Conservation (phyloP, 2,888 invertebrate species). For the Proisotoma minuta region DNA sequence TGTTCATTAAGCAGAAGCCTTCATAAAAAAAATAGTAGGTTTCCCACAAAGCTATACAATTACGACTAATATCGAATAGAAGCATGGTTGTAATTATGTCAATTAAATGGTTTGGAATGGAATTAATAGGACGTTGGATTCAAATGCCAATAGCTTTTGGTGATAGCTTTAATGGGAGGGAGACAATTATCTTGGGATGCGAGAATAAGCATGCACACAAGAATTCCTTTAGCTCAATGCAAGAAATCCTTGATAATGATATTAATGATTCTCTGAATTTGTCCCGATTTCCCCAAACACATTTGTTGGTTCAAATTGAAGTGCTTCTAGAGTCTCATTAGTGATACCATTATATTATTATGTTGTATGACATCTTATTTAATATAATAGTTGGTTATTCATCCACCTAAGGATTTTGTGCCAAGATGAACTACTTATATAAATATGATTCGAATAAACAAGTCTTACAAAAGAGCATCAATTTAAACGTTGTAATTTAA, state of each 20-base stretch:
- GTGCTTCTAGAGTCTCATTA: background rate
- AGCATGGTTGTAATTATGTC: background rate
- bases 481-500: no score
- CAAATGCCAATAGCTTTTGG: background rate
- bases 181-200: background rate
- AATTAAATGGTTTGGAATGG: background rate
- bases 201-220: background rate
- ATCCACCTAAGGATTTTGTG: no score
- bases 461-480: no score
- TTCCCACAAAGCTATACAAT: background rate
- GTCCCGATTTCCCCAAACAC: background rate
- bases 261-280: background rate
- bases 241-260: background rate
- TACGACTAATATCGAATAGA: background rate
- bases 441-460: no score
- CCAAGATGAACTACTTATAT: no score
- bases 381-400: no score
- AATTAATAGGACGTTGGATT: slow-evolving; percentile 1
- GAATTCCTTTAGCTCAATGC: background rate
- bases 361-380: no score
- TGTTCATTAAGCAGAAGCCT: no score
- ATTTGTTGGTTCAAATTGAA: background rate
- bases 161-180: background rate
- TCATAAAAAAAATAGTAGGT: background rate
- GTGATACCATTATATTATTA: no score